Evolutionary conservation across 2,797 vertebrate genomes (phyloP).

Genomic region (Parotocinclus haroldoi): DNA sequence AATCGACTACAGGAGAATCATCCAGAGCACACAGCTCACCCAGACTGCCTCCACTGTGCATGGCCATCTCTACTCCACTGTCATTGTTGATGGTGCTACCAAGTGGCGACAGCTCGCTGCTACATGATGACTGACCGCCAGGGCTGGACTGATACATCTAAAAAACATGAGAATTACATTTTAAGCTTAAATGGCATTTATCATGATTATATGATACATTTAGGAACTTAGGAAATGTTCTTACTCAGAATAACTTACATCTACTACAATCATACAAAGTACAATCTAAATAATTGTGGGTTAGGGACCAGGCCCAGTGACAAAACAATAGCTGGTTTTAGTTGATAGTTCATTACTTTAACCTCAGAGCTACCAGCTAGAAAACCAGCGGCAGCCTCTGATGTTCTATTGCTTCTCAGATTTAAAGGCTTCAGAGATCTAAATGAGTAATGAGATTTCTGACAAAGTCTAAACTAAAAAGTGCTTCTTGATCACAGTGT

Average conservation of each 20-base stretch:
- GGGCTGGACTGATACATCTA: conserved; percentile 98
- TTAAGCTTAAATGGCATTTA: not conserved
- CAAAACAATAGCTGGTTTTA: too few relatives aligned
- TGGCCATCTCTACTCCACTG: conserved; percentile 94
- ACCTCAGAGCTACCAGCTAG: too few relatives aligned
- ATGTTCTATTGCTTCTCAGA: too few relatives aligned
- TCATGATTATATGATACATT: too few relatives aligned
- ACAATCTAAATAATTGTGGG: too few relatives aligned
- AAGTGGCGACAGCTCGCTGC: conserved; percentile 95
- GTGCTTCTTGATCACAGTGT: conserved; percentile 59
- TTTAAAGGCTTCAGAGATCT: conserved; percentile 33
- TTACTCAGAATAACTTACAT: too few relatives aligned
- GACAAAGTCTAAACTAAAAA: conserved; percentile 51
- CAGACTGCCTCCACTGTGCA: conserved; percentile 92
- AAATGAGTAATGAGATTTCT: conserved; percentile 46
- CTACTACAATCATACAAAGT: too few relatives aligned
- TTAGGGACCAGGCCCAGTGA: too few relatives aligned
- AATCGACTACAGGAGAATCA: conserved; percentile 84
- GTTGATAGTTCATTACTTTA: too few relatives aligned
- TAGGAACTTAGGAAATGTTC: too few relatives aligned
- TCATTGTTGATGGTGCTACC: conserved; percentile 94
- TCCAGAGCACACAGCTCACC: conserved; percentile 89
- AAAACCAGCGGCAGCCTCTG: too few relatives aligned
- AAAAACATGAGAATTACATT: not conserved
- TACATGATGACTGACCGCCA: conserved; percentile 95